Base-by-base conservation (phyloP, 23 tunicate species). In the Trididemnum nubilum region DNA sequence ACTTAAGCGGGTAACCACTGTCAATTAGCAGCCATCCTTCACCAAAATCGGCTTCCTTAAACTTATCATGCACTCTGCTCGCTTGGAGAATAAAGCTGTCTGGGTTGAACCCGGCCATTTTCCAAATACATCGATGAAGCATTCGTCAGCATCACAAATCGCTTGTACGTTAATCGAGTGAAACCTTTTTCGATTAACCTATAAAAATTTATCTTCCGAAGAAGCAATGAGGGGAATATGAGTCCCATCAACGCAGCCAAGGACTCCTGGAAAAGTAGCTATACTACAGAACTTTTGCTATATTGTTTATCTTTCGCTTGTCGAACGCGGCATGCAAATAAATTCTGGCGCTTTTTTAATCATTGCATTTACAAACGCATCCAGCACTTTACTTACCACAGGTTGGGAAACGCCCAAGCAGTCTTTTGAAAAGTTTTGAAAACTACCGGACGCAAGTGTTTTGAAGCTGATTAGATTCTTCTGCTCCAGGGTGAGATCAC, bases 81-180 rank as follows among this genome's bases (percentile, higher is more conserved):
- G 36, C 35, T 15, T 35, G 81, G 30, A 77, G 66, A 50, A 77
- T 51, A 26, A 77, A 77, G 28, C 66, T 50, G 38, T 77, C 81
- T 23, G 28, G 71, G 32, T 51, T 34, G 15, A 51, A 51, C 33
- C 35, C 25, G 71, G 81, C 66, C 66, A 77, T 51, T 77, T 77
- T 50, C 66, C 36, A 1, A 77, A 31, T 1, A 77, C 66, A 77
- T 77, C 81, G n/a, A 50, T 34, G 30, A 77, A 77, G 1, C 50
- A 28, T 51, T 34, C 29, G 33, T 77, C 51, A 24, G 81, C 81
- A 50, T 77, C 81, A 52, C 81, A 77, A 44, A 77, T 27, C 67
- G 38, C 77, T 59, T 81, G 85, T 38, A 81, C 77, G 44, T 81
- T 69, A 27, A 81, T 81, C 0, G 85, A 81, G 67, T 81, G 85